A percentile compares a stretch with the other conserved stretches of the same genome.
Conservation (phyloP, 2,888 invertebrate genomes). For the Nephrotoma guestfalica region DNA sequence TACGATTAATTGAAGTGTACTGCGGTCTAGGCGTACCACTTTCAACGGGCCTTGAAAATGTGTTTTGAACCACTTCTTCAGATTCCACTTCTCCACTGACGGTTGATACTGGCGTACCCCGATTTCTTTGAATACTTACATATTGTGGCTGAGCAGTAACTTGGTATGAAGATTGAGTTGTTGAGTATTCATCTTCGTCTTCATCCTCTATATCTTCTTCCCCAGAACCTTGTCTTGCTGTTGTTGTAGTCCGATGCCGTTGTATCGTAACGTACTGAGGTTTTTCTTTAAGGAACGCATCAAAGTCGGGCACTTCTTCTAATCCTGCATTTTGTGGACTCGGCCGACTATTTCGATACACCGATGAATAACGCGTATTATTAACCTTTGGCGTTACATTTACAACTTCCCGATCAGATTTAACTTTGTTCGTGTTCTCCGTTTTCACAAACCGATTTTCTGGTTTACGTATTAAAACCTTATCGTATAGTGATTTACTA, state of each 20-base stretch:
- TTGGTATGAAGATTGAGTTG: slow-evolving; percentile 11
- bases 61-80: not conserved
- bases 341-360: slow-evolving; percentile 44
- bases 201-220: slow-evolving; percentile 15
- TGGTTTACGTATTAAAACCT: slow-evolving; percentile 41
- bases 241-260: slow-evolving; percentile 38
- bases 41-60: not conserved
- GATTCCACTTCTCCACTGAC: not conserved
- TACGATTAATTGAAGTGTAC: not conserved
- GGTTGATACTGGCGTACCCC: slow-evolving; percentile 32
- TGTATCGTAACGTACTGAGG: slow-evolving; percentile 55
- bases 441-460: not conserved
- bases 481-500: slow-evolving; percentile 61
- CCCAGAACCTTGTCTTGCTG: slow-evolving; percentile 20
- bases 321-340: slow-evolving; percentile 44
- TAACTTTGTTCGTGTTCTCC: slow-evolving; percentile 5
- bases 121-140: slow-evolving; percentile 53
- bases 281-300: slow-evolving; percentile 31
- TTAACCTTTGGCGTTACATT: not conserved
- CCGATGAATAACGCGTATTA: slow-evolving; percentile 37
- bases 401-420: slow-evolving; percentile 9
- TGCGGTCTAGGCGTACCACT: not conserved
- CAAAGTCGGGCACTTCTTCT: slow-evolving; percentile 27
- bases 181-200: not conserved
- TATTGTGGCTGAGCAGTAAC: slow-evolving; percentile 42